These are phyloP conservation scores for Drosophila anomelani DNA, from an alignment of 2,888 invertebrate species.

Conservation along the genomic window DNA sequence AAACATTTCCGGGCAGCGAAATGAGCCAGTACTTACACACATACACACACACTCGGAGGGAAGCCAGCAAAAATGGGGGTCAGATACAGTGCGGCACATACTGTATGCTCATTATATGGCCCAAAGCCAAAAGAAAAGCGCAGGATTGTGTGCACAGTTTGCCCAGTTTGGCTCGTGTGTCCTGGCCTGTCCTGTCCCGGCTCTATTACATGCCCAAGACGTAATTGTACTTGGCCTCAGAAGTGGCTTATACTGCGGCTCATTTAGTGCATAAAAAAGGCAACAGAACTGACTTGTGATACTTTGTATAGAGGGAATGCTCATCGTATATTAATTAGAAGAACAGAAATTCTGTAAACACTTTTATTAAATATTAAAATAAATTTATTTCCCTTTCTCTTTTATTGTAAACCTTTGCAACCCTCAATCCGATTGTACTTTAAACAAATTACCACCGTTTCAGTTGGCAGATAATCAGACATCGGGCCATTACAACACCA, in stretches of 20 bases:
- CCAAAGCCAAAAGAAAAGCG: conserved; percentile 18
- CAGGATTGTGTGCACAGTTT: conserved; percentile 9
- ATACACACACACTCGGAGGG: background rate
- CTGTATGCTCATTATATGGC: conserved; percentile 33
- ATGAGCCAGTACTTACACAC: conserved; percentile 27
- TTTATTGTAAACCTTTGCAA: background rate
- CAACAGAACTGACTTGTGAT: background rate
- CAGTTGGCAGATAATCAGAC: conserved; percentile 27
- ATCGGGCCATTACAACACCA: conserved; percentile 5
- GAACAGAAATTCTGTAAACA: background rate
- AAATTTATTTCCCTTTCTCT: background rate
- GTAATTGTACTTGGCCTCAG: conserved; percentile 41
- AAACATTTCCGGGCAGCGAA: conserved; percentile 36
- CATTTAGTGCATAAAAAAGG: conserved; percentile 10
- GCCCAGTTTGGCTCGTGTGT: conserved; percentile 12
- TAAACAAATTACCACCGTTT: conserved; percentile 28
- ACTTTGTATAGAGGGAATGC: background rate
- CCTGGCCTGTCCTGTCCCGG: conserved; percentile 13
- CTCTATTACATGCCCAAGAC: conserved; percentile 36
- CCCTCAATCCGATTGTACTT: conserved; percentile 2
- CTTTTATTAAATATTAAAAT: background rate
- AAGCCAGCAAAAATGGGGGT: background rate
- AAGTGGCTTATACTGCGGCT: conserved; percentile 15
- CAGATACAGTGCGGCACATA: background rate
- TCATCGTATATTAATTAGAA: background rate